Evolutionary conservation across 1,140 invertebrate species (phyloP).

Genomic region (Arctopsyche grandis): DNA sequence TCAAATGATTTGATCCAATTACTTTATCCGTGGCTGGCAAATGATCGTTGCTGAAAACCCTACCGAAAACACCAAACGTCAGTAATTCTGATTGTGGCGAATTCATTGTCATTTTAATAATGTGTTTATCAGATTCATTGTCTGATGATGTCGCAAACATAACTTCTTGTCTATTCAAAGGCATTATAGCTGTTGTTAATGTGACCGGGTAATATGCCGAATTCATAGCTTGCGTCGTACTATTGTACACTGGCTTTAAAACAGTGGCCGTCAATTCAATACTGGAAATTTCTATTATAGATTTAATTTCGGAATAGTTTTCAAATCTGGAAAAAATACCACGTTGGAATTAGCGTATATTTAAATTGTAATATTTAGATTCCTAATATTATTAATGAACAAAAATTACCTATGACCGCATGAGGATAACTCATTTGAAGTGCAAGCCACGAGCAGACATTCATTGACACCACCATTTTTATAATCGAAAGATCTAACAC

Average conservation of each 20-base stretch:
- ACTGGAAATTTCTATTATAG: constrained; percentile 57
- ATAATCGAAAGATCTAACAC: constrained; percentile 38
- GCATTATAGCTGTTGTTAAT: constrained; percentile 58
- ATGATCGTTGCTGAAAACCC: constrained; percentile 55
- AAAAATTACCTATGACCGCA: constrained; percentile 45
- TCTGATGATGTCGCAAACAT: constrained; percentile 36
- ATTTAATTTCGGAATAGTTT: constrained; percentile 56
- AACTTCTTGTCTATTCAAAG: constrained; percentile 57
- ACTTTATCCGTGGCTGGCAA: constrained; percentile 10
- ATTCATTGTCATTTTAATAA: constrained; percentile 14
- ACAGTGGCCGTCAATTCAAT: constrained; percentile 56
- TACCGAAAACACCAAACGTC: constrained; percentile 59
- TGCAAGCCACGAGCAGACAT: constrained; percentile 49
- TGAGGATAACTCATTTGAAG: constrained; percentile 30
- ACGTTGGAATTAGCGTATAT: neutral
- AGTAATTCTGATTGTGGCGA: constrained; percentile 40
- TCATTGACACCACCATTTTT: constrained; percentile 43
- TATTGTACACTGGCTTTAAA: constrained; percentile 55
- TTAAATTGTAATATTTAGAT: neutral
- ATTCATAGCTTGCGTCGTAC: constrained; percentile 54
- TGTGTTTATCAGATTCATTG: neutral
- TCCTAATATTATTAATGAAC: neutral
- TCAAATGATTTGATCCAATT: neutral
- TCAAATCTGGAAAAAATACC: constrained; percentile 57
- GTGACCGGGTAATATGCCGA: constrained; percentile 59